Evolutionary conservation across 2,797 vertebrate species (phyloP).

Genomic region (Prionace glauca): DNA sequence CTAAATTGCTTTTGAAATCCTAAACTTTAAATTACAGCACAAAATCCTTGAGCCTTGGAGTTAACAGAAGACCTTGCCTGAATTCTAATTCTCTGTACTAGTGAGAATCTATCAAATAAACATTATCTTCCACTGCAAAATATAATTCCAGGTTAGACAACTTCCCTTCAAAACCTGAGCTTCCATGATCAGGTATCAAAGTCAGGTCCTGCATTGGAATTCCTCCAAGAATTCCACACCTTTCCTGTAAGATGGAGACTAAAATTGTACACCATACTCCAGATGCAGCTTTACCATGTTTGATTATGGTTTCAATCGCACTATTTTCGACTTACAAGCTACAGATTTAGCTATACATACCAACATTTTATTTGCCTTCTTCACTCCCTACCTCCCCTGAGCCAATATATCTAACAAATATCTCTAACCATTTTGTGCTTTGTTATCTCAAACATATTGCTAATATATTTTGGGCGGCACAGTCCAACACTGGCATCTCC

Average conservation of each 20-base stretch:
- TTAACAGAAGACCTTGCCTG: neutral
- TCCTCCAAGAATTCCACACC: neutral
- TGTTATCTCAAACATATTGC: too few species aligned
- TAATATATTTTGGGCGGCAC: too few species aligned
- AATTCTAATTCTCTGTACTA: neutral
- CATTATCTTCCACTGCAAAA: neutral
- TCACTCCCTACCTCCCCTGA: too few species aligned
- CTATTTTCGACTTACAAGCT: neutral
- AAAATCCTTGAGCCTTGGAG: neutral
- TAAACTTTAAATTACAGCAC: neutral
- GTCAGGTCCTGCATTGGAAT: neutral
- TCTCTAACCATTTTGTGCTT: too few species aligned
- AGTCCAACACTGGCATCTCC: too few species aligned
- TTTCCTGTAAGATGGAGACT: neutral
- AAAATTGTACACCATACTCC: neutral
- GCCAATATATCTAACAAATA: too few species aligned
- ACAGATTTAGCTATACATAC: too few species aligned
- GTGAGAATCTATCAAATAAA: neutral
- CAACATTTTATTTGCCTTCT: too few species aligned
- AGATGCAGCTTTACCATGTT: neutral
- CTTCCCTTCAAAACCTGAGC: neutral
- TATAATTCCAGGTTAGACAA: neutral
- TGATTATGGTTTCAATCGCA: neutral
- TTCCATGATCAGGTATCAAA: neutral
- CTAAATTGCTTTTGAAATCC: neutral